Percentiles rank a stretch among this genome's conserved stretches.
Evolutionary conservation across 2,113 vertebrate species (phyloP).

Genomic region (Cygnus atratus): DNA sequence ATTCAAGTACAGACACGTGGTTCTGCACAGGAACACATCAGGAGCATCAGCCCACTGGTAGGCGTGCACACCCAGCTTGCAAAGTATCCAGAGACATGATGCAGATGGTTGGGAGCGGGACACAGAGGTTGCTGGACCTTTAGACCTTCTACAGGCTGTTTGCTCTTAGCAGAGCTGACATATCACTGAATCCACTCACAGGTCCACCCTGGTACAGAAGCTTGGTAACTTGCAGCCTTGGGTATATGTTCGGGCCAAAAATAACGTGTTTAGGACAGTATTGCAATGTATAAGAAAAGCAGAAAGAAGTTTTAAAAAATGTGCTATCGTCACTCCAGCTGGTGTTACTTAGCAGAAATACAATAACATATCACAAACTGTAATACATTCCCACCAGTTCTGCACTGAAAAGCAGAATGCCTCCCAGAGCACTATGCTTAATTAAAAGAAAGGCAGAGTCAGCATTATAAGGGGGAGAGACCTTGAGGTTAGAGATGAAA

Average conservation of each 20-base stretch:
- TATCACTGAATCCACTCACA: background rate
- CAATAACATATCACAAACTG: background rate
- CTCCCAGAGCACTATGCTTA: background rate
- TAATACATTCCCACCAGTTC: background rate
- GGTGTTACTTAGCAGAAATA: background rate
- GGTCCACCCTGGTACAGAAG: background rate
- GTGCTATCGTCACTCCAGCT: background rate
- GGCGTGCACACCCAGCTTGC: background rate
- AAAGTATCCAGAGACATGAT: background rate
- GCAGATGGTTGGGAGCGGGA: background rate
- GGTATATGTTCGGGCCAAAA: background rate
- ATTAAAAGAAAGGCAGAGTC: background rate
- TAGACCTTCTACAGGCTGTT: background rate
- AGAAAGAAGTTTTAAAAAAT: background rate
- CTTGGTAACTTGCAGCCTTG: background rate
- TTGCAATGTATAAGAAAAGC: background rate
- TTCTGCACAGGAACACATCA: accelerated
- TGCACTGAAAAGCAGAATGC: background rate
- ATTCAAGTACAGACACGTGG: background rate
- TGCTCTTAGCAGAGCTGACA: background rate
- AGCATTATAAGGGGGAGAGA: background rate
- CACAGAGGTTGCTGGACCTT: background rate
- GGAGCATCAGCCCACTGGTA: background rate
- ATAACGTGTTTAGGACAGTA: background rate
- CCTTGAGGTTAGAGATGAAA: background rate